These are phyloP conservation scores for Acrocephalus arundinaceus DNA, from an alignment of 2,113 vertebrate species.

Conservation along the genomic window DNA sequence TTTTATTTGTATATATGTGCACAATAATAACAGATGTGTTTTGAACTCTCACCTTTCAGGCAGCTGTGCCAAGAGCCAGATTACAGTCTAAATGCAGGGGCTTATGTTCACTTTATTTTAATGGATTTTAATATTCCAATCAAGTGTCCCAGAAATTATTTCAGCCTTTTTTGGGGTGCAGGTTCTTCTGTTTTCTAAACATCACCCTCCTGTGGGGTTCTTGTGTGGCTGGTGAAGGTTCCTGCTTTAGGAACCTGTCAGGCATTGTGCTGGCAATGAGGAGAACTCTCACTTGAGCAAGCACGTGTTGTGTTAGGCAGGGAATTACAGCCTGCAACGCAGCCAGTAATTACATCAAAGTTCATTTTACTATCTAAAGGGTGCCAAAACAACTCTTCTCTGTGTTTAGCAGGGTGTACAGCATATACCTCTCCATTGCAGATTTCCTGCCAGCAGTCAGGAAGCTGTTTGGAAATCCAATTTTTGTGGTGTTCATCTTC, in stretches of 20 bases:
- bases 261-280: not conserved
- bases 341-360: not conserved
- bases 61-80: not conserved
- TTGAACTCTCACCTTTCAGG: not conserved
- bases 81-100: not conserved
- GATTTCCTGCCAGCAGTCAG: conserved; percentile 83
- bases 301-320: not conserved
- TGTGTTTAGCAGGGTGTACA: conserved; percentile 17
- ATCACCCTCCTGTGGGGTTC: not conserved
- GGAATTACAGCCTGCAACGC: not conserved
- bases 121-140: not conserved
- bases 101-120: not conserved
- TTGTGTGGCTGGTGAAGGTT: not conserved
- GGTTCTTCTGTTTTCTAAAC: not conserved
- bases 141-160: not conserved
- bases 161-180: not conserved
- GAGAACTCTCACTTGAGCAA: not conserved
- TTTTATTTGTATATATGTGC: not conserved
- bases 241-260: not conserved
- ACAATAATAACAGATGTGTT: not conserved
- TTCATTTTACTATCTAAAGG: not conserved
- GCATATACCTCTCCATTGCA: conserved; percentile 53
- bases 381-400: not conserved
- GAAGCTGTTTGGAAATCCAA: conserved; percentile 76
- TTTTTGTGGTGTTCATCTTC: conserved; percentile 80